phyloP scores from a whole-genome alignment of 1,140 invertebrate genomes.

The Hypothenemus hampei region DNA sequence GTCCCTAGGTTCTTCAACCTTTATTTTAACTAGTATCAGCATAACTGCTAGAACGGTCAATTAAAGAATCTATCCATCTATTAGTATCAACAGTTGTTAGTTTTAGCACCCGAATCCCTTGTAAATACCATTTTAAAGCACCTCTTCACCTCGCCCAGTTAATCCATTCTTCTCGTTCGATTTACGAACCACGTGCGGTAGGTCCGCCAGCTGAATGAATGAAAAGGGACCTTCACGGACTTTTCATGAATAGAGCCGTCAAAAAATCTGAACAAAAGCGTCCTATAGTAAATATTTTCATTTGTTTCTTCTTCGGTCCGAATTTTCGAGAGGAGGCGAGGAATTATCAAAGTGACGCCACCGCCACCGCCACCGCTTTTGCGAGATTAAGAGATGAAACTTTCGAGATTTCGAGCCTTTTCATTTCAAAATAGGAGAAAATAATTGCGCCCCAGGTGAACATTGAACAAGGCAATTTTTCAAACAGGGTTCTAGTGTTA shows the following conservation, averaged over 20 bases:
- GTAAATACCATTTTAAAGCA: background rate
- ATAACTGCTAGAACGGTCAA: too few relatives aligned
- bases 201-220: conserved; percentile 15
- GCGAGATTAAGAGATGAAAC: background rate
- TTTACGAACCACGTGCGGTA: conserved; percentile 10
- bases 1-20: too few relatives aligned
- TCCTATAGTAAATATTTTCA: conserved; percentile 21
- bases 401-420: conserved; percentile 6
- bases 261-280: conserved; percentile 13
- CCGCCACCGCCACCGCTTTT: conserved; percentile 14
- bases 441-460: conserved; percentile 9
- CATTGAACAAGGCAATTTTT: conserved; percentile 10
- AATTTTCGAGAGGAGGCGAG: conserved; percentile 5
- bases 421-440: too few relatives aligned
- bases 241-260: conserved; percentile 18
- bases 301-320: conserved; percentile 1
- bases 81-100: too few relatives aligned
- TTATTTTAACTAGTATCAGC: too few relatives aligned
- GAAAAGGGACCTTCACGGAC: conserved; percentile 12
- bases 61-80: too few relatives aligned
- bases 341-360: conserved; percentile 18
- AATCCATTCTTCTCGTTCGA: background rate
- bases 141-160: background rate
- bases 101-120: conserved; percentile 5
- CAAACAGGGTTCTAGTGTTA: conserved; percentile 5